A percentile compares a stretch with the other conserved stretches of the same genome.
These are phyloP conservation scores for Paramuricea clavata DNA, from an alignment of 92 coral and sea anemone genomes.

Conservation along the genomic window DNA sequence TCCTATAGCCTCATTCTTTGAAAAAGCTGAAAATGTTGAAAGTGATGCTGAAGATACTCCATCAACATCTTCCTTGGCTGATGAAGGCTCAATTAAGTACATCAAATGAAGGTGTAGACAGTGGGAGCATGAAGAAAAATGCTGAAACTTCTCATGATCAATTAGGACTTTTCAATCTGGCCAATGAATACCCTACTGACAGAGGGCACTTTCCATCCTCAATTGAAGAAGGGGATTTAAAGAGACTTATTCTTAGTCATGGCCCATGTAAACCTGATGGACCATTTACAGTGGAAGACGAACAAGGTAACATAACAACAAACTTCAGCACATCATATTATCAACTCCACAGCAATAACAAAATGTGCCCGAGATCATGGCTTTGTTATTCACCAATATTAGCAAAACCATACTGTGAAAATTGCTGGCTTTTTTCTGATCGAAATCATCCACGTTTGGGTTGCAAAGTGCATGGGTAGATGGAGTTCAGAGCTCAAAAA, in stretches of 20 bases:
- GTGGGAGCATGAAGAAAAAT: too few species aligned
- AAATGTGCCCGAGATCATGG: slow-evolving; percentile 36
- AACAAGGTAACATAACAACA: slow-evolving; percentile 37
- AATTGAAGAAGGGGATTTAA: slow-evolving; percentile 30
- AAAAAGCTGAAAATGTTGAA: slow-evolving; percentile 30
- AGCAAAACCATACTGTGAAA: slow-evolving; percentile 28
- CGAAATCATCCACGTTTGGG: too few species aligned
- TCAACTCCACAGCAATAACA: slow-evolving; percentile 34
- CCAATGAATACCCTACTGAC: slow-evolving; percentile 32
- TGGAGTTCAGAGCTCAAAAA: slow-evolving; percentile 28
- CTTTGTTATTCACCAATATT: slow-evolving; percentile 40
- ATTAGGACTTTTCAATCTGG: too few species aligned
- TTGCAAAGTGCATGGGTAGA: slow-evolving; percentile 30
- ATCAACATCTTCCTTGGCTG: slow-evolving; percentile 35
- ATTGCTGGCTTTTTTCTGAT: slow-evolving; percentile 39
- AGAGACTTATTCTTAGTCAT: slow-evolving; percentile 22
- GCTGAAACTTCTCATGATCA: too few species aligned
- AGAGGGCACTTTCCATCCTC: slow-evolving; percentile 38
- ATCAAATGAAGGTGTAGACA: too few species aligned
- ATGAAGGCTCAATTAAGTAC: slow-evolving; percentile 36
- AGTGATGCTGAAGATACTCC: slow-evolving; percentile 35
- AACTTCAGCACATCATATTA: slow-evolving; percentile 33
- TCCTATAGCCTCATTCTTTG: slow-evolving; percentile 18
- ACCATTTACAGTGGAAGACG: slow-evolving; percentile 35
- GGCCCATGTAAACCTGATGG: slow-evolving; percentile 41